A percentile compares a stretch with the other conserved stretches of the same genome.
phyloP scores from a whole-genome alignment of 1,140 invertebrate genomes.

The Papilio glaucus region DNA sequence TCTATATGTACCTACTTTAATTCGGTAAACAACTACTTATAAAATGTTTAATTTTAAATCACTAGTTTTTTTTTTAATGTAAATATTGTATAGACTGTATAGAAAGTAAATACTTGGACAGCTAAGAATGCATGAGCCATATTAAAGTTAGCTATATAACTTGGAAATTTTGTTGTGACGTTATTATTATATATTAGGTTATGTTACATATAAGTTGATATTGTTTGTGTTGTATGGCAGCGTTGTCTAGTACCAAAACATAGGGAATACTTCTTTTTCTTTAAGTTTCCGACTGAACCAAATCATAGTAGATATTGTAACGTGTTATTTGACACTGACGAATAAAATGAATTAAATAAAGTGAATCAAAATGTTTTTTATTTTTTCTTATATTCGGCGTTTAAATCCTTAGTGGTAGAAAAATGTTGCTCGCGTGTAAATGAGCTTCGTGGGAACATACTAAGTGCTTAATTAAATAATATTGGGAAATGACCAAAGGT shows the following conservation, averaged over 20 bases:
- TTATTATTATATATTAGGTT: conserved; percentile 45
- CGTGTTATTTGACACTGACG: conserved; percentile 70
- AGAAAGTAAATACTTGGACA: conserved; percentile 40
- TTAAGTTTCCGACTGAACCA: conserved; percentile 83
- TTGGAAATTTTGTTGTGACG: conserved; percentile 44
- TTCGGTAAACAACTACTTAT: conserved; percentile 24
- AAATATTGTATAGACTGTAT: conserved; percentile 40
- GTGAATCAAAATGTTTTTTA: conserved; percentile 32
- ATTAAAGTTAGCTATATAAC: conserved; percentile 56
- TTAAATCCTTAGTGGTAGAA: background rate
- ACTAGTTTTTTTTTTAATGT: conserved; percentile 24
- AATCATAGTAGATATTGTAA: conserved; percentile 74
- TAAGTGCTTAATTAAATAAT: background rate
- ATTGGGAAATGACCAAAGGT: background rate
- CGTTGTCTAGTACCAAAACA: conserved; percentile 73
- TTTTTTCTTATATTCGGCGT: background rate
- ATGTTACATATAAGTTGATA: conserved; percentile 47
- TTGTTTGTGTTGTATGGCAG: conserved; percentile 48
- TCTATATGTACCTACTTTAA: too few relatives aligned
- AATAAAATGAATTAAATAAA: conserved; percentile 63
- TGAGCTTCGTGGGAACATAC: background rate
- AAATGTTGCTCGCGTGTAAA: background rate
- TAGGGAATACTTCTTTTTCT: conserved; percentile 67
- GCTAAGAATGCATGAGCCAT: conserved; percentile 58
- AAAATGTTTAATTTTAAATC: background rate